A percentile compares a stretch with the other conserved stretches of the same genome.
phyloP scores from a whole-genome alignment of 2,113 vertebrate species.

The Poecilia latipinna region DNA sequence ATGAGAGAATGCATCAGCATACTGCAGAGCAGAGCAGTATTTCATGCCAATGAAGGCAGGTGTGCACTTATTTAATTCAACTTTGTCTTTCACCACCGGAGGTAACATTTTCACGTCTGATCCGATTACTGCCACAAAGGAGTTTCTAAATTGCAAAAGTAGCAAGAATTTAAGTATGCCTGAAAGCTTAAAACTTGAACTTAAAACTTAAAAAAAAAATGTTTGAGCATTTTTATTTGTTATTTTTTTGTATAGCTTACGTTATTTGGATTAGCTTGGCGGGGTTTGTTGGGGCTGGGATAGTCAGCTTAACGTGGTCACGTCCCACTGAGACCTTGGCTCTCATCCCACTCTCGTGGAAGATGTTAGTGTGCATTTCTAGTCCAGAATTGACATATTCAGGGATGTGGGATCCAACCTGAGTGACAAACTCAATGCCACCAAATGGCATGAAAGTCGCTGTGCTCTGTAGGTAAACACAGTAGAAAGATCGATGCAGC shows the following conservation, averaged over 20 bases:
- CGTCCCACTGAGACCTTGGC: constrained; percentile 76
- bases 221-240: too few species aligned
- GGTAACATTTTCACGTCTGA: constrained; percentile 80
- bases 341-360: constrained; percentile 85
- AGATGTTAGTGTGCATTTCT: constrained; percentile 88
- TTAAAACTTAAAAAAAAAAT: background rate
- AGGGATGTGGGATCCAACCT: constrained; percentile 85
- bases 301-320: constrained; percentile 82
- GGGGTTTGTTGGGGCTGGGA: constrained; percentile 83
- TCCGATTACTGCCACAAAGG: constrained; percentile 81
- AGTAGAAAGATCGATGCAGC: background rate
- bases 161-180: background rate
- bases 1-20: constrained; percentile 79
- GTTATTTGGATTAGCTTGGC: constrained; percentile 85
- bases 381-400: constrained; percentile 85
- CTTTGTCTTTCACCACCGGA: constrained; percentile 70
- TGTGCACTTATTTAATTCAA: constrained; percentile 78
- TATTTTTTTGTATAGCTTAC: constrained; percentile 68
- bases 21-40: constrained; percentile 80
- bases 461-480: constrained; percentile 74
- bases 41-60: constrained; percentile 84
- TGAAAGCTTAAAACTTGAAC: background rate
- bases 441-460: constrained; percentile 87
- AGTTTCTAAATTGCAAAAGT: constrained; percentile 80
- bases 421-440: constrained; percentile 87